Evolutionary conservation across 2,113 vertebrate genomes (phyloP).

Genomic region (Zosterops pallidus): DNA sequence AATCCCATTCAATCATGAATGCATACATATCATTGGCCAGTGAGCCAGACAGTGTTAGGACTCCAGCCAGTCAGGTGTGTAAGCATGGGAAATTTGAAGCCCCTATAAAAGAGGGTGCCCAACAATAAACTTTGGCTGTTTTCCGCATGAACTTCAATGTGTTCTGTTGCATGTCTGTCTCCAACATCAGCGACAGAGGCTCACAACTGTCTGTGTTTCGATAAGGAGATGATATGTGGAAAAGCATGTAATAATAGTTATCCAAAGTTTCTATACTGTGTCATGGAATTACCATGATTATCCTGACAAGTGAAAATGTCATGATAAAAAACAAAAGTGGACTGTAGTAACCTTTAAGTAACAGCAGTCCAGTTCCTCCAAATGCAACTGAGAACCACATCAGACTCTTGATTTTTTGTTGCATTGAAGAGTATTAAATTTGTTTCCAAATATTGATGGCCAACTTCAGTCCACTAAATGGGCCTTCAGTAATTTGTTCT

Average conservation of each 20-base stretch:
- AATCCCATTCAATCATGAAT: background rate
- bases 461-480: background rate
- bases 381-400: accelerated
- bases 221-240: background rate
- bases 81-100: background rate
- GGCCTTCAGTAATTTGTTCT: background rate
- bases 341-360: background rate
- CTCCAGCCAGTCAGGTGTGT: background rate
- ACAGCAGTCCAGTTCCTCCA: background rate
- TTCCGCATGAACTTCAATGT: background rate
- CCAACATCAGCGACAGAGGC: background rate
- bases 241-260: background rate
- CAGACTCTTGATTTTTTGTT: background rate
- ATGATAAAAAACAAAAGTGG: background rate
- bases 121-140: no score
- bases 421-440: background rate
- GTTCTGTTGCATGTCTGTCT: background rate
- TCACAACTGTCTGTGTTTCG: background rate
- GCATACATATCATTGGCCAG: no score
- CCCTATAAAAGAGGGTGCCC: background rate
- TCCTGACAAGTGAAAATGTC: background rate
- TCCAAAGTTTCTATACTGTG: background rate
- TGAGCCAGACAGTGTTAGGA: background rate
- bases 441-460: background rate
- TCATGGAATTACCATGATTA: background rate